Conservation (phyloP, 35 echinoderm and acorn worm species). For the Ophioderma brevispina region DNA sequence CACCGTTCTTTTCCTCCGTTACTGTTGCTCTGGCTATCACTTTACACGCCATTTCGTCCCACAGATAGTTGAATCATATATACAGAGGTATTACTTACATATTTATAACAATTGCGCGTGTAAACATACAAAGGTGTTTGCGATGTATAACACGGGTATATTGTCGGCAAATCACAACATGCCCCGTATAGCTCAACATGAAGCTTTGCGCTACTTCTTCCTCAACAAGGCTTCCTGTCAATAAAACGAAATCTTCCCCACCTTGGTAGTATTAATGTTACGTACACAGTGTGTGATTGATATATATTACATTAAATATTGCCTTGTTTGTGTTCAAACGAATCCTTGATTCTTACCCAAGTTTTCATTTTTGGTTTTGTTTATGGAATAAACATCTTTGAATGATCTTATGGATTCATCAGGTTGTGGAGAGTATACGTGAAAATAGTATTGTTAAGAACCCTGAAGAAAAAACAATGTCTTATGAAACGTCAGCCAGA, state of each 20-base stretch:
- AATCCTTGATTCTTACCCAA: too few species aligned
- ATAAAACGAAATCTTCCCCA: neutral
- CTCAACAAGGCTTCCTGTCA: neutral
- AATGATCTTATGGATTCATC: too few species aligned
- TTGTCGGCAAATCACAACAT: neutral
- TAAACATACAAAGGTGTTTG: conserved; percentile 14
- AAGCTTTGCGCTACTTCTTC: neutral
- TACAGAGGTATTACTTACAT: neutral
- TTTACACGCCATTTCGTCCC: neutral
- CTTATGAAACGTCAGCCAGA: too few species aligned
- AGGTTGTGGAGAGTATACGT: too few species aligned
- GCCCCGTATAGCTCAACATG: neutral
- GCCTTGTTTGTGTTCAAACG: too few species aligned
- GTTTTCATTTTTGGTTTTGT: too few species aligned
- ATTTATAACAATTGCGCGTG: conserved; percentile 4
- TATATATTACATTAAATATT: too few species aligned
- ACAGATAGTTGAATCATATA: conserved; percentile 1
- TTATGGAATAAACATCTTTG: too few species aligned
- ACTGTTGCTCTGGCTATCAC: neutral
- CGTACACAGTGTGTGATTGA: too few species aligned
- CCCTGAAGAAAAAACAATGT: too few species aligned
- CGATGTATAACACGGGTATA: neutral
- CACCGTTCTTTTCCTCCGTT: neutral
- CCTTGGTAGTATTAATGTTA: too few species aligned
- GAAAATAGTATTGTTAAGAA: too few species aligned